Evolutionary conservation across 2,888 invertebrate species (phyloP).

Genomic region (Hoplodrina blanda): DNA sequence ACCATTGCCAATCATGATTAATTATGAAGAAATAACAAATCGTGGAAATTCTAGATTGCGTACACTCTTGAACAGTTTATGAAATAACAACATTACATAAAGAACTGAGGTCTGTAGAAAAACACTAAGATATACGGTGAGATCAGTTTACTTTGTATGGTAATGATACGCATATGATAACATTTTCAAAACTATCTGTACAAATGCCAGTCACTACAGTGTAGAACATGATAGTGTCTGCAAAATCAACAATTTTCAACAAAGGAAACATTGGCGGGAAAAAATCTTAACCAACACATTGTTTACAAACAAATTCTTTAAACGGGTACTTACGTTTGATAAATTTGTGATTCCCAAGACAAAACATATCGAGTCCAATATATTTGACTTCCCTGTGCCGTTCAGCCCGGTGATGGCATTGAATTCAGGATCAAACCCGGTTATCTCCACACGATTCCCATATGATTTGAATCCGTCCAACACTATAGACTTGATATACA

Average conservation of each 20-base stretch:
- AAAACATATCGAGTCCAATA: slow-evolving; percentile 99
- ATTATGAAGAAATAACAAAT: slow-evolving; percentile 1
- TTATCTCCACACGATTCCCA: slow-evolving; percentile 97
- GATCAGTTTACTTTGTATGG: background rate
- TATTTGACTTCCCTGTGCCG: slow-evolving; percentile 99
- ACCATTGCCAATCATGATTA: slow-evolving; percentile 1
- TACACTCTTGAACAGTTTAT: background rate
- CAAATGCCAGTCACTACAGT: background rate
- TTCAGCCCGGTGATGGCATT: slow-evolving; percentile 99
- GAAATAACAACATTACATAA: background rate
- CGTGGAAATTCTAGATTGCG: background rate
- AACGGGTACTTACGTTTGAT: slow-evolving; percentile 93
- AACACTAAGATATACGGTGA: background rate
- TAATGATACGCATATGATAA: background rate
- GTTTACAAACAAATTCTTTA: slow-evolving; percentile 32
- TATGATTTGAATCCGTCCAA: slow-evolving; percentile 99
- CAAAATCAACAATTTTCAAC: background rate
- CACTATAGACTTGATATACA: slow-evolving; percentile 97
- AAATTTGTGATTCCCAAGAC: slow-evolving; percentile 98
- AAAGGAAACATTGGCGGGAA: slow-evolving; percentile 66
- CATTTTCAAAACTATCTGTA: background rate
- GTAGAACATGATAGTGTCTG: background rate
- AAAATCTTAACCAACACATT: slow-evolving; percentile 40
- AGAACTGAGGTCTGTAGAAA: background rate
- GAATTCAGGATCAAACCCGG: slow-evolving; percentile 97